These are phyloP conservation scores for Nerophis lumbriciformis DNA, from an alignment of 2,113 vertebrate genomes.

Conservation along the genomic window DNA sequence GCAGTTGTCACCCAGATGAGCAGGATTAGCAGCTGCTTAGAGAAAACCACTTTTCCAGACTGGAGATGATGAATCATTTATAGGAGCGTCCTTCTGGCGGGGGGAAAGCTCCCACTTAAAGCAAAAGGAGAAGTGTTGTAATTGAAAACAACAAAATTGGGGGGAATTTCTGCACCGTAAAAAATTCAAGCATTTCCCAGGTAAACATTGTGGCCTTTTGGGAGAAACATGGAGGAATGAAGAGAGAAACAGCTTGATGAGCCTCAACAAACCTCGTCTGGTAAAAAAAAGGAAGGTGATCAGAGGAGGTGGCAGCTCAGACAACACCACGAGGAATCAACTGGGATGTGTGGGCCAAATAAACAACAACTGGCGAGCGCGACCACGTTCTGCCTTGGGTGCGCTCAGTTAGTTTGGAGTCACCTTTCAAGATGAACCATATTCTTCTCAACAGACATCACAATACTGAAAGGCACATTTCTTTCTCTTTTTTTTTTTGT, in stretches of 20 bases:
- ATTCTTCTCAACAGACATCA: conserved; percentile 33
- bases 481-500: conserved; percentile 9
- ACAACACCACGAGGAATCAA: conserved; percentile 20
- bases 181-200: conserved; percentile 76
- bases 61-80: neutral
- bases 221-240: conserved; percentile 7
- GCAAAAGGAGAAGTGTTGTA: neutral
- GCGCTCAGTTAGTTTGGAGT: conserved; percentile 1
- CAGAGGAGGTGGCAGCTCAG: conserved; percentile 14
- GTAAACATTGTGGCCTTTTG: conserved; percentile 52
- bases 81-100: neutral
- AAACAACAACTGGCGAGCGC: neutral
- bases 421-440: conserved; percentile 25
- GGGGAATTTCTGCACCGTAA: conserved; percentile 25
- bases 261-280: conserved; percentile 13
- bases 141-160: too few relatives aligned
- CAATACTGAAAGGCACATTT: conserved; percentile 67
- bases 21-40: conserved; percentile 29
- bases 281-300: conserved; percentile 6
- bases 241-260: conserved; percentile 15
- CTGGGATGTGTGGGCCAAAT: conserved; percentile 14
- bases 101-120: neutral
- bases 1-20: conserved; percentile 27
- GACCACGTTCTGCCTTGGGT: neutral
- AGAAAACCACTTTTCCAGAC: neutral